A percentile compares a stretch with the other conserved stretches of the same genome.
These are phyloP conservation scores for human (Homo sapiens) DNA, from an alignment of 2,113 vertebrate species.

Conservation along the genomic window DNA sequence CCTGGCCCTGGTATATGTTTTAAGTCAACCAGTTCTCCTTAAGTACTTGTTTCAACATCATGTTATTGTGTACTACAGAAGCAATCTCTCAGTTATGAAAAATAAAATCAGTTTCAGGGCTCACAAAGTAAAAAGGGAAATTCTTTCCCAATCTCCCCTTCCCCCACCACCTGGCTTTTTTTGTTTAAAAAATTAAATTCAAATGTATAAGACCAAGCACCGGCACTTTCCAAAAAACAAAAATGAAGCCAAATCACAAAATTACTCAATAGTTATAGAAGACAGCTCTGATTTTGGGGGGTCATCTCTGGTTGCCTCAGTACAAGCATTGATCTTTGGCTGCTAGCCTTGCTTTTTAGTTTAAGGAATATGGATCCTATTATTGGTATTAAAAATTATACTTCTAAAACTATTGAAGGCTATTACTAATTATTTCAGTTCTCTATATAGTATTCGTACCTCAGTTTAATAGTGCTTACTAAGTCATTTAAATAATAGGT, in stretches of 20 bases:
- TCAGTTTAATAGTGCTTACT: not conserved
- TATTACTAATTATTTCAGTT: not conserved
- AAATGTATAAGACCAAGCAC: slow-evolving; percentile 91
- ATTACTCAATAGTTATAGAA: slow-evolving; percentile 93
- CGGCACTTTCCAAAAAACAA: slow-evolving; percentile 95
- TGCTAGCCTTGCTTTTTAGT: slow-evolving; percentile 66
- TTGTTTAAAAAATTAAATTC: slow-evolving; percentile 84
- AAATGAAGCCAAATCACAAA: slow-evolving; percentile 83
- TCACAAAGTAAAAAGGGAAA: slow-evolving; percentile 85
- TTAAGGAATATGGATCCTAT: not conserved
- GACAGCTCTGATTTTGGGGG: slow-evolving; percentile 90
- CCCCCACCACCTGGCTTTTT: not conserved
- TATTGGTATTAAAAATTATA: not conserved
- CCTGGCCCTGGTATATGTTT: slow-evolving; percentile 39
- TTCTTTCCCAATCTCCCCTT: slow-evolving; percentile 56
- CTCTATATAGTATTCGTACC: not conserved
- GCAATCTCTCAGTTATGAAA: slow-evolving; percentile 81
- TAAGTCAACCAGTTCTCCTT: slow-evolving; percentile 77
- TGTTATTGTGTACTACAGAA: slow-evolving; percentile 81
- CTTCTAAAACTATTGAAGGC: not conserved
- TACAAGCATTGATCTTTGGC: slow-evolving; percentile 86
- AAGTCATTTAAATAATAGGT: not conserved
- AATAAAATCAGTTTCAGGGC: slow-evolving; percentile 81
- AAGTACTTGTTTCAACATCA: slow-evolving; percentile 79
- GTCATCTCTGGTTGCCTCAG: slow-evolving; percentile 87